Evolutionary conservation across 2,797 vertebrate species (phyloP), one percentile per base, ranked within the genome.

Genomic region (Alexandromys oeconomus): DNA sequence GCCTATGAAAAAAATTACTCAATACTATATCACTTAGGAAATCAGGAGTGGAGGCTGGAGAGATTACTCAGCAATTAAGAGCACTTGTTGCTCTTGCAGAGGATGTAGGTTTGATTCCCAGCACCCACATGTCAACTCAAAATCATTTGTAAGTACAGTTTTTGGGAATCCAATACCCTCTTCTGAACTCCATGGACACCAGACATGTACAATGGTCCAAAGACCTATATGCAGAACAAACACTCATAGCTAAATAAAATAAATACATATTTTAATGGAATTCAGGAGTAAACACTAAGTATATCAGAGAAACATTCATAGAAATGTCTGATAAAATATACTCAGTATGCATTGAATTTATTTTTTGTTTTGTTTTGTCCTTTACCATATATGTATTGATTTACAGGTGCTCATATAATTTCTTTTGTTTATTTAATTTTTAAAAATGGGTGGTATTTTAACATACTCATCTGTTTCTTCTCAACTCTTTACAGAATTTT

Each of bases 311-410:
- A 43, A 76, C 5, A 31, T n/a, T 54, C 65, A 67, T 74, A 86
- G 46, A 82, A 87, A 95, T 77, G 13, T 43, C 27, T 85, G 37
- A 8, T 89, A 69, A 96, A 81, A 78, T 78, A 77, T 67, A 74
- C 4, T 86, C 12, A n/a, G 46, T 34, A 88, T 12, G 46, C 11
- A 40, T 10, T 73, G 8, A 5, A 81, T 65, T 65, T 65, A 29
- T 27, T 63, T 63, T 63, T 59, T 71, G 54, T 21, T 40, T 86
- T 71, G 40, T 23, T 40, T 86, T 71, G 40, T 82, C 87, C n/a
- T 57, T 84, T 65, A 31, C 14, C 25, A 34, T 13, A 76, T 76
- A n/a, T 63, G 23, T 81, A 54, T 23, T 57, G 3, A 7, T 82
- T 78, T 85, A 59, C 61, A 74, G 65, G 89, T 37, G 27, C 13